Conservation (phyloP, 1,140 invertebrate genomes). For the Melanaphis sacchari region DNA sequence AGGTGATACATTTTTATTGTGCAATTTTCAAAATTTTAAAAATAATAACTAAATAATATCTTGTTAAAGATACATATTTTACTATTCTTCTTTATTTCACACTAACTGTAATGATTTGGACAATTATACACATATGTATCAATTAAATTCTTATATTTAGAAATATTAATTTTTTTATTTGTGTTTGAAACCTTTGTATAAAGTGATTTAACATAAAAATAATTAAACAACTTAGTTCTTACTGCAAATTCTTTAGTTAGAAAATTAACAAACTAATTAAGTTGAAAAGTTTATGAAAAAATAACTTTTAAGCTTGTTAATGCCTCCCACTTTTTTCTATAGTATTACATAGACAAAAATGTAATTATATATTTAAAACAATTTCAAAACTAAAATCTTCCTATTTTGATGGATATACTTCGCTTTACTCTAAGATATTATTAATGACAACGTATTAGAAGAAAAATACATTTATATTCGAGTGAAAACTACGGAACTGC, state of each 20-base stretch:
- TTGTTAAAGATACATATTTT: too few relatives aligned
- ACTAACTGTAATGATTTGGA: too few relatives aligned
- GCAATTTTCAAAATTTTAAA: too few relatives aligned
- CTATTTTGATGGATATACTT: background rate
- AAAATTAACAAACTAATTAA: background rate
- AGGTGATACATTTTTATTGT: too few relatives aligned
- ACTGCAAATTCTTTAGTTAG: background rate
- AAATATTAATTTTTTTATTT: background rate
- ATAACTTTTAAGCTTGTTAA: background rate
- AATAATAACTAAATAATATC: too few relatives aligned
- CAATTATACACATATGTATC: too few relatives aligned
- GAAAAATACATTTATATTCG: background rate
- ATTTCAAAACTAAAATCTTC: background rate
- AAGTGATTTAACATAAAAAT: too few relatives aligned
- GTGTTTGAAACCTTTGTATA: background rate
- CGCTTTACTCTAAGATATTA: background rate
- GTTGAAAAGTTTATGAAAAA: background rate
- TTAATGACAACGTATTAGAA: background rate
- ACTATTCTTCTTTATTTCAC: too few relatives aligned
- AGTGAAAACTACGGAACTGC: background rate
- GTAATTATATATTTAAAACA: background rate
- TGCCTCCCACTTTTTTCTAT: background rate
- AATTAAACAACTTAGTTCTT: background rate
- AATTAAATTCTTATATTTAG: background rate
- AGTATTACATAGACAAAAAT: background rate